Conservation (phyloP, 2,888 invertebrate species). For the Tillus elongatus region DNA sequence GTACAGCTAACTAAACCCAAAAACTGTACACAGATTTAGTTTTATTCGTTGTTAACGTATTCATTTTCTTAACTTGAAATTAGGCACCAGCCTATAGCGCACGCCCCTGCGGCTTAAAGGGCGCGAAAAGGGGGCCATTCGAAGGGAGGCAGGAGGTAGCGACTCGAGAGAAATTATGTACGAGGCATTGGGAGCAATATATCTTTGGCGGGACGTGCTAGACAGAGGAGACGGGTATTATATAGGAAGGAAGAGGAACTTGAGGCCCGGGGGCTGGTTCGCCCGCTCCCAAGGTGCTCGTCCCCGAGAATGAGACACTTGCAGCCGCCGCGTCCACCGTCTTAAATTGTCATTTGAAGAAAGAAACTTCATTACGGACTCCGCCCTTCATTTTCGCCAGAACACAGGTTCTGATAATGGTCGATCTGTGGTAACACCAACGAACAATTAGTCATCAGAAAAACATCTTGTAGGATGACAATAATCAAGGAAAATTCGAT, state of each 20-base stretch:
- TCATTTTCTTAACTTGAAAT: too few relatives aligned
- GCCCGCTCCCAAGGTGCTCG: conserved; percentile 38
- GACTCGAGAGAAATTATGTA: conserved; percentile 43
- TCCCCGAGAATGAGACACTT: conserved; percentile 42
- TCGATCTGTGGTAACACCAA: too few relatives aligned
- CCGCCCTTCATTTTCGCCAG: conserved; percentile 14
- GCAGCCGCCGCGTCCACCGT: conserved; percentile 27
- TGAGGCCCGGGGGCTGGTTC: conserved; percentile 28
- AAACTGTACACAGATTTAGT: too few relatives aligned
- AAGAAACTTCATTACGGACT: conserved; percentile 35
- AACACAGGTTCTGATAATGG: too few relatives aligned
- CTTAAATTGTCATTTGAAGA: conserved; percentile 39
- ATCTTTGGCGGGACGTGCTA: conserved; percentile 43
- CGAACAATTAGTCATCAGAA: too few relatives aligned
- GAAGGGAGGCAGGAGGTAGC: conserved; percentile 24
- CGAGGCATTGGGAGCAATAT: conserved; percentile 45
- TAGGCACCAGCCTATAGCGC: too few relatives aligned
- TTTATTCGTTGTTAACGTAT: too few relatives aligned
- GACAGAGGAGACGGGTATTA: conserved; percentile 43
- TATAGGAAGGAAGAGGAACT: conserved; percentile 40
- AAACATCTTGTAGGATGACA: too few relatives aligned
- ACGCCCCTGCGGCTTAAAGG: too few relatives aligned
- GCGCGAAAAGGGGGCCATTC: too few relatives aligned
- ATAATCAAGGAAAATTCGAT: too few relatives aligned
- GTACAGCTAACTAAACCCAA: too few relatives aligned